Base-by-base conservation (phyloP, 2,797 vertebrate species). In the Chlorospingus semifuscus region DNA sequence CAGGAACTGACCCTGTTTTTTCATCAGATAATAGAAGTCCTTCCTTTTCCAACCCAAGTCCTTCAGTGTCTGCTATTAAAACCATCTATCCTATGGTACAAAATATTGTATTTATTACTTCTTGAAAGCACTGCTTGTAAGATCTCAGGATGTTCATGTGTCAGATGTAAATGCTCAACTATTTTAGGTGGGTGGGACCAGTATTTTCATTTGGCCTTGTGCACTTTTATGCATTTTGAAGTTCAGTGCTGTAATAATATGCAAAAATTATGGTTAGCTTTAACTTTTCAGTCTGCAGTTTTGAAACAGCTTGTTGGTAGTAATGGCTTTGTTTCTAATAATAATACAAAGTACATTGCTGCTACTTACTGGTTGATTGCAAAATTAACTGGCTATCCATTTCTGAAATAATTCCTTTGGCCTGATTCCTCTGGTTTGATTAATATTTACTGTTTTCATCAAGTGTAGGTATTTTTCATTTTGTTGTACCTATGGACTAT, bases 261-360 rank as follows among this genome's bases (percentile, higher is more conserved):
- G 94, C 80, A 93, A 87, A 96, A 96, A 56, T 71, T 81, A 93
- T 77, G 93, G 95, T 93, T 86, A 91, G 79, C 74, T 93, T 70
- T 84, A 95, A 88, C 93, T 82, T 96, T 89, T 88, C 93, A 95
- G 80, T 94, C 92, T 95, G 85, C 69, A 91, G 77, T 96, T 96
- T 94, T 94, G 95, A 95, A 96, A 91, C 34, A 88, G 64, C 90
- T 70, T 94, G 85, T 93, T 96, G 90, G 79, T 95, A 83, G 87
- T 88, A 90, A 90, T 91, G 86, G 63, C 60, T 94, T 93, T 94
- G 77, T 96, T 94, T 95, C 93, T 94, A 96, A 91, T 96, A 96
- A 95, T 96, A 96, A 91, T 88, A 59, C 3, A 7, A 82, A 93
- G 85, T 84, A 70, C 70, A 56, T 91, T 88, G 55, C 92, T 91